phyloP scores from a whole-genome alignment of 2,888 invertebrate genomes.

The Cephus sareptanus region DNA sequence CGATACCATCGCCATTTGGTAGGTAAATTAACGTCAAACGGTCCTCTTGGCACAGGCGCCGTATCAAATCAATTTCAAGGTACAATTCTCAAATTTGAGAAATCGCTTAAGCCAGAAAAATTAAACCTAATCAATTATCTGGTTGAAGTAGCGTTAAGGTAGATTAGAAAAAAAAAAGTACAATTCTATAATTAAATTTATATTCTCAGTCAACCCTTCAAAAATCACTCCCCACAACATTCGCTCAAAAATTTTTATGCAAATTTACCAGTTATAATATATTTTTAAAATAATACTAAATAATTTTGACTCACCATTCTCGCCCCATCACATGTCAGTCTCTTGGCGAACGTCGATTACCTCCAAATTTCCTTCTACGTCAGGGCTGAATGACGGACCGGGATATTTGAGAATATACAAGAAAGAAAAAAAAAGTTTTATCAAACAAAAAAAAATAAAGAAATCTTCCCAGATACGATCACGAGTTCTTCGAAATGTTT shows the following conservation, averaged over 20 bases:
- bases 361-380: background rate
- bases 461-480: background rate
- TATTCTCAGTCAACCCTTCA: background rate
- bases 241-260: background rate
- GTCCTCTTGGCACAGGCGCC: background rate
- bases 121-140: background rate
- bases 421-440: background rate
- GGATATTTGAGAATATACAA: background rate
- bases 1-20: too few species aligned
- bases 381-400: background rate
- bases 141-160: too few species aligned
- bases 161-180: too few species aligned
- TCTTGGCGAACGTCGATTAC: background rate
- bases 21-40: background rate
- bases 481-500: background rate
- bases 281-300: background rate
- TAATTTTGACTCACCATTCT: conserved; percentile 24
- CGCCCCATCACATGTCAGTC: conserved; percentile 22
- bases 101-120: background rate
- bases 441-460: conserved; percentile 4
- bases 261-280: background rate
- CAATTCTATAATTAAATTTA: background rate
- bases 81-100: background rate
- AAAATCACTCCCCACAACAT: background rate
- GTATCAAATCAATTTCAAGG: background rate